These are phyloP conservation scores for Didymodactylos carnosus DNA, from an alignment of 2,888 invertebrate species.

Conservation along the genomic window DNA sequence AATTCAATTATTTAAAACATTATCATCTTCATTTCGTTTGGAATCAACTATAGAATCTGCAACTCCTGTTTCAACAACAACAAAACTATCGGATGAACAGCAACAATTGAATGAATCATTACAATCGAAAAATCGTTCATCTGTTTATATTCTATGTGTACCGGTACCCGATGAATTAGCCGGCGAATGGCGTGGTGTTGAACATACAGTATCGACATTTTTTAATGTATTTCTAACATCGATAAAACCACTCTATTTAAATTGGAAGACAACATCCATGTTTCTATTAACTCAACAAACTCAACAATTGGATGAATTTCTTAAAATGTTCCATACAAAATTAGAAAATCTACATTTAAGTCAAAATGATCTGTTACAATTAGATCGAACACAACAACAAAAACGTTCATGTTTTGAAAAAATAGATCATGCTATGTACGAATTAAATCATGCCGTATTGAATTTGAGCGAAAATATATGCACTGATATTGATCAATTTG, in stretches of 20 bases:
- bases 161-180: not conserved
- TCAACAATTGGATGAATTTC: not conserved
- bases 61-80: not conserved
- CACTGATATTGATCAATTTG: not conserved
- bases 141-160: not conserved
- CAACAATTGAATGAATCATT: not conserved
- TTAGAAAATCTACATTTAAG: not conserved
- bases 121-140: not conserved
- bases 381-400: not conserved
- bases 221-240: not conserved
- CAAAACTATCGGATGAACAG: too few species aligned
- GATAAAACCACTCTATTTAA: not conserved
- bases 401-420: not conserved
- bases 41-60: not conserved
- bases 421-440: not conserved
- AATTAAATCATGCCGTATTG: not conserved
- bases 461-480: not conserved
- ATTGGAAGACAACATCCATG: not conserved
- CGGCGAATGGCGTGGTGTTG: not conserved
- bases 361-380: not conserved
- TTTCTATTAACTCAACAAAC: not conserved
- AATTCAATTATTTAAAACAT: not conserved
- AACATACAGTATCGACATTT: not conserved
- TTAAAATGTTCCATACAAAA: not conserved
- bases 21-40: not conserved